Evolutionary conservation across 2,797 vertebrate species (phyloP), one percentile per base, ranked within the genome.

Genomic region (Paratrypauchen microcephalus): DNA sequence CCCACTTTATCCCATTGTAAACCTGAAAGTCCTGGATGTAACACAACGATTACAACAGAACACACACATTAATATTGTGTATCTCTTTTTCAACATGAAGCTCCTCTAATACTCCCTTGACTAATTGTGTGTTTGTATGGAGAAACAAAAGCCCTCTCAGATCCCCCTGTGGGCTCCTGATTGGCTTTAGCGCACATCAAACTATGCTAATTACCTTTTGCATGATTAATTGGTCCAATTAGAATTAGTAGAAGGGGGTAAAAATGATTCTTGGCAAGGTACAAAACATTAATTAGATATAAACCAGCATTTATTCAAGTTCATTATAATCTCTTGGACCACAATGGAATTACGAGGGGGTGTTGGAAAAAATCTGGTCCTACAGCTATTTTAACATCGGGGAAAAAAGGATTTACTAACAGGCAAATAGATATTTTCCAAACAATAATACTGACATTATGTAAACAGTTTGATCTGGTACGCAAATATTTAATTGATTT

Each of bases 181-280:
- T 88, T 89, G 90, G 90, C 91, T 93, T 91, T 92, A 88, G 87
- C 72, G 87, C 88, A 91, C 91, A 92, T 93, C 91, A 93, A 89
- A 90, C 91, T 92, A 92, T 89, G 90, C 89, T 94, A 93, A 94
- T 94, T 93, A 93, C 85, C 89, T 92, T 90, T 84, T 87, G 89
- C 88, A 91, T 93, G 92, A 94, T 94, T 94, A 94, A 94, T 94
- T 94, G 91, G 86, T 88, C 91, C 91, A 92, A 93, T 94, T 93
- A 92, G 89, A 93, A 93, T 93, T 91, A 92, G 90, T 82, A 82
- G 87, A 85, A 60, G 58, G 86, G 88, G 89, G 87, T 58, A 91
- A 88, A 87, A 90, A 90, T 75, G 81, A 91, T 93, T 94, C 90
- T 92, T 93, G 92, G 92, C 92, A 92, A 93, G 92, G 92, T 93